A percentile compares a stretch with the other conserved stretches of the same genome.
phyloP scores from a whole-genome alignment of 2,888 invertebrate species.

The Smittia sp. region DNA sequence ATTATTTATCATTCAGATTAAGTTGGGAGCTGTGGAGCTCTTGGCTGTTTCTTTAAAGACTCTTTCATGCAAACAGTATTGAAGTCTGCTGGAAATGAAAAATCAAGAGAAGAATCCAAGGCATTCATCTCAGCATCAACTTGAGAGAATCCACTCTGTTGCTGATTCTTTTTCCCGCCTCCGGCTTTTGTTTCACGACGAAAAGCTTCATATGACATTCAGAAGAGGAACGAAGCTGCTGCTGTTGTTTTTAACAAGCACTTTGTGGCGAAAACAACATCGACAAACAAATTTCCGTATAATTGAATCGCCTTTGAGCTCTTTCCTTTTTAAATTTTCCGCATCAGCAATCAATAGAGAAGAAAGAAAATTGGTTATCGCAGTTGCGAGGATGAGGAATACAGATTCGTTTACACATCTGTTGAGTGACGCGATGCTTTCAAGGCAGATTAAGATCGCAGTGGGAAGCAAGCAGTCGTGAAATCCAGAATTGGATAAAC shows the following conservation, averaged over 20 bases:
- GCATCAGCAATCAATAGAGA: conserved; percentile 5
- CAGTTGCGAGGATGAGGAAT: not conserved
- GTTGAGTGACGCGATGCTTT: not conserved
- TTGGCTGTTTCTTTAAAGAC: too few relatives aligned
- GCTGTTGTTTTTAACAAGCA: too few relatives aligned
- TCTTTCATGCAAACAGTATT: too few relatives aligned
- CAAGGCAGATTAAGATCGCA: not conserved
- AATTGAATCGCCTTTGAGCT: conserved; percentile 19
- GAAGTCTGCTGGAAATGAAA: too few relatives aligned
- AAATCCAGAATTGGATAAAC: conserved; percentile 20
- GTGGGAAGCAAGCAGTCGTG: not conserved
- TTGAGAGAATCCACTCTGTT: too few relatives aligned
- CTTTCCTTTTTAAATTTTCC: conserved; percentile 14
- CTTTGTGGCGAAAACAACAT: too few relatives aligned
- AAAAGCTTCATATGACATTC: not conserved
- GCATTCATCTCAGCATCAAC: too few relatives aligned
- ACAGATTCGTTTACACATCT: not conserved
- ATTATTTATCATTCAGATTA: too few relatives aligned
- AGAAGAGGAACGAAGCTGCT: too few relatives aligned
- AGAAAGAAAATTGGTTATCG: conserved; percentile 3
- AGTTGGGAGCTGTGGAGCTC: too few relatives aligned
- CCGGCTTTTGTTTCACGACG: not conserved
- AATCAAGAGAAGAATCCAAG: too few relatives aligned
- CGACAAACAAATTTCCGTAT: not conserved
- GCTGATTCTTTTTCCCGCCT: too few relatives aligned